Conservation (phyloP, 2,797 vertebrate genomes). For the Macropodus opercularis region DNA sequence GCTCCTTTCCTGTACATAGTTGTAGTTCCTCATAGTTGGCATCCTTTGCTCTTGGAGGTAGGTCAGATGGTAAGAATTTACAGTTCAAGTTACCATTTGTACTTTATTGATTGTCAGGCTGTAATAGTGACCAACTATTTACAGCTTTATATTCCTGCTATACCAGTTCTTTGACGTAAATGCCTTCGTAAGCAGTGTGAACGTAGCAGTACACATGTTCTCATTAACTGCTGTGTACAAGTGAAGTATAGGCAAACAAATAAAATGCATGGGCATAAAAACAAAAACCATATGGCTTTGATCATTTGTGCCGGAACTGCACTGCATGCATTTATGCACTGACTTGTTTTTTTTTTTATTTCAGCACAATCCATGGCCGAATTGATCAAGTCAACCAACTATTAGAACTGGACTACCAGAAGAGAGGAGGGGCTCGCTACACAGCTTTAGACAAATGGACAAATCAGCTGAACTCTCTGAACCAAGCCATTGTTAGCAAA, state of each 20-base stretch:
- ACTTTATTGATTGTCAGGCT: neutral
- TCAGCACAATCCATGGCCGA: constrained; percentile 97
- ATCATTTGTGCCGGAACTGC: too few species aligned
- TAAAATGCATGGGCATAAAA: too few species aligned
- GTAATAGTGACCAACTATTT: neutral
- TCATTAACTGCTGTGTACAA: neutral
- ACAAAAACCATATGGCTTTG: too few species aligned
- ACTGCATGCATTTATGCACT: too few species aligned
- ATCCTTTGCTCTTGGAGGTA: neutral
- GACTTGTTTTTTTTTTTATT: constrained; percentile 15
- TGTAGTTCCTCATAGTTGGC: constrained; percentile 60
- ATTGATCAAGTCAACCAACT: constrained; percentile 99
- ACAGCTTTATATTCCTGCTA: neutral
- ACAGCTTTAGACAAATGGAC: constrained; percentile 99
- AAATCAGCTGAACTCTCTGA: constrained; percentile 99
- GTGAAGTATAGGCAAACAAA: too few species aligned
- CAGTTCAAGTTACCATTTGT: neutral
- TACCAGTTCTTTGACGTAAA: constrained; percentile 26
- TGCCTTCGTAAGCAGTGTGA: neutral
- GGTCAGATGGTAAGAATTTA: neutral
- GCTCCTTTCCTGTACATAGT: constrained; percentile 25
- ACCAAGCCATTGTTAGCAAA: constrained; percentile 98
- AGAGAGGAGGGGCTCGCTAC: constrained; percentile 97
- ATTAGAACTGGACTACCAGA: constrained; percentile 99
- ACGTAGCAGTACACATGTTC: neutral